phyloP scores from a whole-genome alignment of 1,140 invertebrate genomes.

The Battus philenor region DNA sequence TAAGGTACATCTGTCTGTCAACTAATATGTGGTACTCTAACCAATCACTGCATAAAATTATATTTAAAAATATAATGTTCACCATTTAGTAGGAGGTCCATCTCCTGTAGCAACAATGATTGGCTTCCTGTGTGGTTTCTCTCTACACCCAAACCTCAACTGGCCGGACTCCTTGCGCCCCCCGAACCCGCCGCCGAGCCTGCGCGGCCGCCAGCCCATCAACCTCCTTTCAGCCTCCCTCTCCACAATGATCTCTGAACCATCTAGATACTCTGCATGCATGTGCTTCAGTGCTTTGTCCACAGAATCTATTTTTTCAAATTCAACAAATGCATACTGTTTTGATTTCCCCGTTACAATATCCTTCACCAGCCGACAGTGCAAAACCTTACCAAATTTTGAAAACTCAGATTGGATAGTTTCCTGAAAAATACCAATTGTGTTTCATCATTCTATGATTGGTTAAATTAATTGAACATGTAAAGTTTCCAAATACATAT shows the following conservation, averaged over 20 bases:
- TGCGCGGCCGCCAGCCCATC: conserved; percentile 86
- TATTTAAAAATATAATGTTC: too few relatives aligned
- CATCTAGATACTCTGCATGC: conserved; percentile 76
- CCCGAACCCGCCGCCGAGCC: conserved; percentile 91
- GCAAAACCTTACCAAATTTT: conserved; percentile 81
- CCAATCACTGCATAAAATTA: too few relatives aligned
- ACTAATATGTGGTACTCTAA: too few relatives aligned
- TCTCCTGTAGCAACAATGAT: conserved; percentile 55
- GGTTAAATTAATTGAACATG: conserved; percentile 1
- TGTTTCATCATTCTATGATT: conserved; percentile 4
- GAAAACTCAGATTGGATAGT: conserved; percentile 79
- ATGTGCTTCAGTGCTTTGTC: conserved; percentile 78
- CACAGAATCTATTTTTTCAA: conserved; percentile 77
- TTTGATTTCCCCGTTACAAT: conserved; percentile 89
- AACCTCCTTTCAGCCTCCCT: conserved; percentile 77
- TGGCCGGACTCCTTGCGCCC: conserved; percentile 93
- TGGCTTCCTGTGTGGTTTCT: conserved; percentile 84
- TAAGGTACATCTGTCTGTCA: too few relatives aligned
- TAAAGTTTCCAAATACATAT: too few relatives aligned
- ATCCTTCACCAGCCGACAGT: conserved; percentile 84
- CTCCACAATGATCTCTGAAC: conserved; percentile 83
- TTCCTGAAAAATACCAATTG: conserved; percentile 66
- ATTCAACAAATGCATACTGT: conserved; percentile 92
- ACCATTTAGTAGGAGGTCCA: conserved; percentile 15
- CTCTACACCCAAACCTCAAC: conserved; percentile 88